phyloP scores from a whole-genome alignment of 1,140 invertebrate species.

The Cydia amplana region DNA sequence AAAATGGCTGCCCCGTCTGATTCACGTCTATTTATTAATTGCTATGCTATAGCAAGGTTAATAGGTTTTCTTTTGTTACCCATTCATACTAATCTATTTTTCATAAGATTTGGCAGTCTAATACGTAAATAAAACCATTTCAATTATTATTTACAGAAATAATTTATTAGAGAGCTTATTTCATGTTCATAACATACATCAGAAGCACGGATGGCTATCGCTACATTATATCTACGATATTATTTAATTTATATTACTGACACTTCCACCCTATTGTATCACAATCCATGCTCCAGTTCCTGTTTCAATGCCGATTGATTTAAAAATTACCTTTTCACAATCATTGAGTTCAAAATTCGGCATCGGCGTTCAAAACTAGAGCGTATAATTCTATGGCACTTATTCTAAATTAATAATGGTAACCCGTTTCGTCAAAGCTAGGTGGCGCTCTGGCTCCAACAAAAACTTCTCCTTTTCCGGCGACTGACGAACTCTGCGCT shows the following conservation, averaged over 20 bases:
- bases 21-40: too few relatives aligned
- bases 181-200: slow-evolving; percentile 9
- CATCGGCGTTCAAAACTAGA: slow-evolving; percentile 1
- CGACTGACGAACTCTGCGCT: slow-evolving; percentile 36
- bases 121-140: slow-evolving; percentile 22
- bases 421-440: slow-evolving; percentile 63
- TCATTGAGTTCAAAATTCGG: not conserved
- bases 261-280: slow-evolving; percentile 16
- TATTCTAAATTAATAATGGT: slow-evolving; percentile 57
- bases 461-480: slow-evolving; percentile 52
- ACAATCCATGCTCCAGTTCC: slow-evolving; percentile 9
- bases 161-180: slow-evolving; percentile 30
- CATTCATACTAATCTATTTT: not conserved
- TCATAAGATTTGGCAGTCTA: not conserved
- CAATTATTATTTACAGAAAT: slow-evolving; percentile 18
- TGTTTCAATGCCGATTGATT: not conserved
- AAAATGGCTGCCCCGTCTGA: too few relatives aligned
- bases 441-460: slow-evolving; percentile 56
- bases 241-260: slow-evolving; percentile 2
- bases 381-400: slow-evolving; percentile 37
- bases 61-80: too few relatives aligned
- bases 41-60: too few relatives aligned
- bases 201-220: not conserved
- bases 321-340: not conserved
- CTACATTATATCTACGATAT: slow-evolving; percentile 23